These are phyloP conservation scores for Trichonephila inaurata DNA, from an alignment of 1,140 invertebrate species.

Conservation along the genomic window DNA sequence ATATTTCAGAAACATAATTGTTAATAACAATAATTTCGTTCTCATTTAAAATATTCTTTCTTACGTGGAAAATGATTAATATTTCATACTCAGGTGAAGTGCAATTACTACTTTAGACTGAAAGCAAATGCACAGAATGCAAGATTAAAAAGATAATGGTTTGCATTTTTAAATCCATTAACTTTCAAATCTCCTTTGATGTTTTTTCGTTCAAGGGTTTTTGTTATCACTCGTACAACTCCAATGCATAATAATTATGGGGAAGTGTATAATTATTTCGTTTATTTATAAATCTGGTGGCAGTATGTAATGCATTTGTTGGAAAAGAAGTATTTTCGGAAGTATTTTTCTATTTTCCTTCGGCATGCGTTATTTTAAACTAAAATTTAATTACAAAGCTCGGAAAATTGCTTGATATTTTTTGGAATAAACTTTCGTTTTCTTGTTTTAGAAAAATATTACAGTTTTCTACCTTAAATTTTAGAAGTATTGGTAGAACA, in stretches of 20 bases:
- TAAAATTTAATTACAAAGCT: slow-evolving; percentile 19
- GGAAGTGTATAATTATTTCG: slow-evolving; percentile 1
- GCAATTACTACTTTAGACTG: slow-evolving; percentile 10
- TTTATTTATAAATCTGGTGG: slow-evolving; percentile 44
- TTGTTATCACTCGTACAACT: background rate
- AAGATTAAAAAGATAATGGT: slow-evolving; percentile 53
- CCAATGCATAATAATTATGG: slow-evolving; percentile 20
- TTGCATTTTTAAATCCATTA: slow-evolving; percentile 52
- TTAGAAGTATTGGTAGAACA: too few species aligned
- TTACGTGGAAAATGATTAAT: slow-evolving; percentile 33
- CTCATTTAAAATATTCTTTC: slow-evolving; percentile 26
- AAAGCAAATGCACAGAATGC: background rate
- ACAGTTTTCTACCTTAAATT: too few species aligned
- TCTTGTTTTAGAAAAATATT: background rate
- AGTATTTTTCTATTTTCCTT: slow-evolving; percentile 5
- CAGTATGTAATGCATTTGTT: background rate
- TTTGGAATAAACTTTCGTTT: background rate
- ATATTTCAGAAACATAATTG: slow-evolving; percentile 32
- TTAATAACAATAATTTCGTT: slow-evolving; percentile 45
- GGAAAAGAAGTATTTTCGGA: slow-evolving; percentile 12
- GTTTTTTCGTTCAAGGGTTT: slow-evolving; percentile 10
- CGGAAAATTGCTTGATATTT: background rate
- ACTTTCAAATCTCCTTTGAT: slow-evolving; percentile 46
- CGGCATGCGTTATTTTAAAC: background rate
- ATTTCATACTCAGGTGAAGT: slow-evolving; percentile 33